Percentiles rank a stretch among this genome's conserved stretches.
phyloP scores from a whole-genome alignment of 2,888 invertebrate species.

The Standfussiana lucernea region DNA sequence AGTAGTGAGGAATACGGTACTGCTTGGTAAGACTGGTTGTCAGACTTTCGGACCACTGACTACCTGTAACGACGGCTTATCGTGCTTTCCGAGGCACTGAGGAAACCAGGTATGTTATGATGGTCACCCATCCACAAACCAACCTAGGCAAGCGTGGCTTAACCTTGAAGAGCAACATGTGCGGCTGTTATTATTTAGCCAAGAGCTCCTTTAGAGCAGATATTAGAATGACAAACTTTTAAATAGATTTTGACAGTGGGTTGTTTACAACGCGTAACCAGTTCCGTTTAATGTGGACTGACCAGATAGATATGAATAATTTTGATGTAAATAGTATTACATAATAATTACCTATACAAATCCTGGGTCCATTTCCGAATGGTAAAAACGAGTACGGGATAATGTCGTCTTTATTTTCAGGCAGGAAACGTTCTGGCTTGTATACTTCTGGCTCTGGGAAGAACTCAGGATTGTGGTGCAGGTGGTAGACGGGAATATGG shows the following conservation, averaged over 20 bases:
- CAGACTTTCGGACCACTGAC: too few species aligned
- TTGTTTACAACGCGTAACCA: background rate
- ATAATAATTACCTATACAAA: background rate
- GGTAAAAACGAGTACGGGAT: background rate
- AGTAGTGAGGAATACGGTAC: too few species aligned
- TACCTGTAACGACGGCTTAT: too few species aligned
- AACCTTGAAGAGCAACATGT: too few species aligned
- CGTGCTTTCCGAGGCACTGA: too few species aligned
- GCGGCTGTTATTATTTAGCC: too few species aligned
- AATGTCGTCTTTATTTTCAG: background rate
- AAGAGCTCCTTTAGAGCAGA: too few species aligned
- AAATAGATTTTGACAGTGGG: background rate
- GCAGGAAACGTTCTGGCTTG: background rate
- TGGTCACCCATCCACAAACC: too few species aligned
- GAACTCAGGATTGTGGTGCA: conserved; percentile 4
- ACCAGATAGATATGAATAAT: background rate
- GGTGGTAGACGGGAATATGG: background rate
- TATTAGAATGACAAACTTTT: background rate
- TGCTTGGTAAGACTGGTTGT: too few species aligned
- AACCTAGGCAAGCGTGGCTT: too few species aligned
- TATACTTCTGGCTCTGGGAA: background rate
- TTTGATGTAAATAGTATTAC: background rate
- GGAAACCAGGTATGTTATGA: too few species aligned
- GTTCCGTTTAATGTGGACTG: background rate
- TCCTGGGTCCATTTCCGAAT: background rate